Base-by-base conservation (phyloP, 2,888 invertebrate species). In the Drosophila nr. fundita region DNA sequence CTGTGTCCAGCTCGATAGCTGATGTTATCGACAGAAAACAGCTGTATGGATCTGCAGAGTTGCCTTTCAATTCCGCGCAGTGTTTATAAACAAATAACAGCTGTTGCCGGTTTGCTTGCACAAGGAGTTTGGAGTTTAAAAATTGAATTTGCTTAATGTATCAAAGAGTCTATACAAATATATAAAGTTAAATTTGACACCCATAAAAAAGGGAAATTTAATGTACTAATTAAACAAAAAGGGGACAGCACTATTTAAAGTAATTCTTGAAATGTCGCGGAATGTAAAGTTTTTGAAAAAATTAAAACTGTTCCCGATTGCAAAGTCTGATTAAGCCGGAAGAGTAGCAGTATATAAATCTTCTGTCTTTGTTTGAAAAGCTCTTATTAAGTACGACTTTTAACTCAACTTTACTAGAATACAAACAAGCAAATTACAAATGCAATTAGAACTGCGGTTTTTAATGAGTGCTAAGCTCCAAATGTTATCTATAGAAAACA, bases 1-100 rank as follows among this genome's bases (percentile, higher is more conserved):
- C 34, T 63, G 42, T 42, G 13, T 6, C 10, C 21, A 30, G 42
- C n/a, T 13, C 64, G 64, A 63, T 63, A 63, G 13, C 21, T 48
- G 4, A 1, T 13, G 15, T 32, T 60, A 62, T 62, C 62, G 27
- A 62, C 42, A 40, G 10, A 30, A 42, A 18, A 27, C 60, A 27
- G 32, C 59, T 40, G 36, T 38, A 10, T 18, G 18, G 2, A 49
- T 2, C 27, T 29, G 27, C 49, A 50, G 18, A 50, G 50, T 3
- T 50, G 50, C n/a, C 29, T n/a, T 27, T 2, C 11, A 29, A 29
- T 8, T 18, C 49, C 18, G 27, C 13, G 29, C 49, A 10, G 5
- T 29, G n/a, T 1, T n/a, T 18, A 6, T n/a, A 29, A 29, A 11
- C n/a, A 18, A 29, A 49, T 18, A 49, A 29, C 49, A 27, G 29